A percentile compares a stretch with the other conserved stretches of the same genome.
These are phyloP conservation scores for Ciconia boyciana DNA, from an alignment of 2,113 vertebrate species.

Conservation along the genomic window DNA sequence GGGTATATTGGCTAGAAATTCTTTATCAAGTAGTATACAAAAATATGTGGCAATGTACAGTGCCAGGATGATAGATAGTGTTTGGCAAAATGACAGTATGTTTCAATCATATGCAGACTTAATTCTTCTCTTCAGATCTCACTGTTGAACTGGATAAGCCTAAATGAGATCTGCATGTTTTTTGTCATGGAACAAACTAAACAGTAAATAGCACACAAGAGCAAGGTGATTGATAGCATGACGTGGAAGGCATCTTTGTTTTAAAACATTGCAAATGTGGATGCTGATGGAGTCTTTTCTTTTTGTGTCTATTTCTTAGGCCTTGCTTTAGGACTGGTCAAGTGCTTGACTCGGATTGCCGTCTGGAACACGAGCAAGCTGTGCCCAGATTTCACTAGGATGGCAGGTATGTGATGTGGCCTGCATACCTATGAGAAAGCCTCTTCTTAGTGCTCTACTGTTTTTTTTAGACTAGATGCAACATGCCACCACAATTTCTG, in stretches of 20 bases:
- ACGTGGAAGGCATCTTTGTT: neutral
- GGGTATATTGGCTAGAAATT: neutral
- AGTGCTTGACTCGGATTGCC: neutral
- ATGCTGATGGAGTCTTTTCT: neutral
- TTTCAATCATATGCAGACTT: neutral
- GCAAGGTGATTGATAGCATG: neutral
- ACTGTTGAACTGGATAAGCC: neutral
- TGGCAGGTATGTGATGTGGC: neutral
- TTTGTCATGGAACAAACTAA: neutral
- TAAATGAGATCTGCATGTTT: neutral
- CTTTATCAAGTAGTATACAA: neutral
- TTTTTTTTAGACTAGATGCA: neutral
- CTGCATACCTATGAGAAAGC: neutral
- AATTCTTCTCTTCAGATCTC: neutral
- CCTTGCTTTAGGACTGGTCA: neutral
- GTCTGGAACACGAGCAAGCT: accelerated
- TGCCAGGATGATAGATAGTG: neutral
- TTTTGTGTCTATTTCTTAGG: neutral
- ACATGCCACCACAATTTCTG: neutral
- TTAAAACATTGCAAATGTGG: neutral
- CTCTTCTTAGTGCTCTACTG: neutral
- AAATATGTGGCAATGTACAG: neutral
- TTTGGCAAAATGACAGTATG: neutral
- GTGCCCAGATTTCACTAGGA: neutral
- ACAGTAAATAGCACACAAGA: neutral